Evolutionary conservation across 2,797 vertebrate genomes (phyloP), one percentile per base, ranked within the genome.

Genomic region (Gymnocypris eckloni): DNA sequence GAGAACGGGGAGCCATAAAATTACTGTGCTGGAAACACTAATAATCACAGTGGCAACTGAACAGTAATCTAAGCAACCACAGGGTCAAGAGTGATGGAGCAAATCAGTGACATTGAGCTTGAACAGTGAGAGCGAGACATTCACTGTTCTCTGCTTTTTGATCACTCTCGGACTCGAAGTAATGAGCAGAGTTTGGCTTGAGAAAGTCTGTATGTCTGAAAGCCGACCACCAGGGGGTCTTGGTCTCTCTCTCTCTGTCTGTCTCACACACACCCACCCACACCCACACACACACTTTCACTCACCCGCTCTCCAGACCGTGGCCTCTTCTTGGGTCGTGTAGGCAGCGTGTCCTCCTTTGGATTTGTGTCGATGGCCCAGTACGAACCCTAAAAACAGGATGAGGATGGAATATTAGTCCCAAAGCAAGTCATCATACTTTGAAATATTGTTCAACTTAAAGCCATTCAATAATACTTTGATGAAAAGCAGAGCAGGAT

Each of bases 341-440:
- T 96, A 87, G 97, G 96, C 93, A 97, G 93, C 9, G 95, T 90
- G 87, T 98, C 97, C 94, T 98, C 97, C 92, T 97, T 97, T 92
- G 97, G 97, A 95, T 97, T 98, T 91, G 95, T 97, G 93, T 98
- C 97, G 83, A 98, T 98, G 88, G 97, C 97, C 97, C 97, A 98
- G 91, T 98, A 98, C 84, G 97, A 98, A 76, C 97, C 97, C 97
- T 98, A 90, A 22, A 91, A 92, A 91, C 13, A 90, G 85, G 87
- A 83, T 45, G 39, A 86, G 59, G 33, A 45, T 12, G 16, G 2
- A 37, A 45, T 48, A 72, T 89, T 72, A 87, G 41, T 33, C 28
- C 11, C 39, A 66, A 64, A 81, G 64, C 22, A 22, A 67, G 80
- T 22, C 28, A 82, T 50, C 78, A 64, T 22, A 81, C 50, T 54